Percentiles rank a stretch among this genome's conserved stretches.
These are phyloP conservation scores for Leucosticte australis DNA, from an alignment of 2,113 vertebrate genomes.

Conservation along the genomic window DNA sequence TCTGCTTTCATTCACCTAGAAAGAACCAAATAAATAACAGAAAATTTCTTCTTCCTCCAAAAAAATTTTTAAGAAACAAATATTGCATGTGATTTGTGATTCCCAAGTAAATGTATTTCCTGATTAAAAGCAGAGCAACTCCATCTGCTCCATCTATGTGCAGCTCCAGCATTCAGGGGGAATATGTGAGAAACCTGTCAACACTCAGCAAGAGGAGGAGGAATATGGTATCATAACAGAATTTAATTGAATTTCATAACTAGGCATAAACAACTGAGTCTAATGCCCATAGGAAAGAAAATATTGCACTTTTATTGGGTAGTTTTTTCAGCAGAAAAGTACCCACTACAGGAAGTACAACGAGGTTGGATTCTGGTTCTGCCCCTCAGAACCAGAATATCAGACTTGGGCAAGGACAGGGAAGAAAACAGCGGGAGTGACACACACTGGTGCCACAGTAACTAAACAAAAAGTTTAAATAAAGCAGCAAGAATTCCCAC, in stretches of 20 bases:
- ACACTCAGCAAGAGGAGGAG: background rate
- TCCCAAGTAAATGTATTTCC: background rate
- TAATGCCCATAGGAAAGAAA: background rate
- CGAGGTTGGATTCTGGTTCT: background rate
- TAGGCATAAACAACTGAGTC: background rate
- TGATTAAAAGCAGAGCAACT: background rate
- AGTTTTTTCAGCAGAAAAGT: background rate
- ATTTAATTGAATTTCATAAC: background rate
- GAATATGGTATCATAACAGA: background rate
- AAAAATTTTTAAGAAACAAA: background rate
- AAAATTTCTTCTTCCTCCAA: background rate
- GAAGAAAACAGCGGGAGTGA: background rate
- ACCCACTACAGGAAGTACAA: background rate
- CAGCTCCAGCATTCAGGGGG: background rate
- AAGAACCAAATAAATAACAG: background rate
- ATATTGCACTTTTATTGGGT: background rate
- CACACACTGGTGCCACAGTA: background rate
- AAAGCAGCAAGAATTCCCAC: background rate
- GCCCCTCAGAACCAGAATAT: background rate
- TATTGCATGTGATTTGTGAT: background rate
- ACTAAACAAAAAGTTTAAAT: background rate
- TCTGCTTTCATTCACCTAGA: background rate
- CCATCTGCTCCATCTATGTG: background rate
- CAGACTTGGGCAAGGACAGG: background rate
- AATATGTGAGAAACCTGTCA: background rate